Evolutionary conservation across 2,888 invertebrate species (phyloP).

Genomic region (Brassicogethes aeneus): DNA sequence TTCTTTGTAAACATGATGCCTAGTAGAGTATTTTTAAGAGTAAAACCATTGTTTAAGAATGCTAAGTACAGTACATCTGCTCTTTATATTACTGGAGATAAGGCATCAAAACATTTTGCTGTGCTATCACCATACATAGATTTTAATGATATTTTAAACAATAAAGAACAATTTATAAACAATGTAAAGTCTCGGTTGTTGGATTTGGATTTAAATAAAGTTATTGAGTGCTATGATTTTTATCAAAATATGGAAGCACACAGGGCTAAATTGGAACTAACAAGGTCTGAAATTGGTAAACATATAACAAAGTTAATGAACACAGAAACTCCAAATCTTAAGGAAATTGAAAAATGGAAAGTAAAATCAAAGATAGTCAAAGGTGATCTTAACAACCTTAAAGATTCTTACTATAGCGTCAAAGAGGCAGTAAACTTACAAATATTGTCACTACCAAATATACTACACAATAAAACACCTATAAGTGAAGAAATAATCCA

Average conservation of each 20-base stretch:
- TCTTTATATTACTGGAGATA: constrained; percentile 59
- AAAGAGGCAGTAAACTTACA: constrained; percentile 60
- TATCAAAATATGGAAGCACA: constrained; percentile 49
- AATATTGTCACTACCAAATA: constrained; percentile 61
- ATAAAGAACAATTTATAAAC: constrained; percentile 43
- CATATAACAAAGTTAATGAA: constrained; percentile 43
- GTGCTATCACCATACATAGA: constrained; percentile 62
- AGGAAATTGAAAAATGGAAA: constrained; percentile 46
- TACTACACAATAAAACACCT: constrained; percentile 56
- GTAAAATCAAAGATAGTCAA: constrained; percentile 41
- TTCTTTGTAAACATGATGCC: not conserved
- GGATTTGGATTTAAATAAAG: constrained; percentile 45
- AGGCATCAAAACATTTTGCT: constrained; percentile 58
- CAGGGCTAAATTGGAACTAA: constrained; percentile 45
- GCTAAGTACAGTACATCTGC: constrained; percentile 41
- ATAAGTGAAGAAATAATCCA: constrained; percentile 26
- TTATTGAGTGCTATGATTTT: constrained; percentile 53
- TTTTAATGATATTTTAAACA: constrained; percentile 47
- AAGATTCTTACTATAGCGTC: constrained; percentile 56
- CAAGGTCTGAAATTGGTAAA: constrained; percentile 43
- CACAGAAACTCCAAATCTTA: constrained; percentile 23
- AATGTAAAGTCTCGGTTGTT: constrained; percentile 50
- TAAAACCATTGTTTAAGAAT: not conserved
- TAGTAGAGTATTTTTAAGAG: not conserved
- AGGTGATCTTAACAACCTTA: constrained; percentile 53